Evolutionary conservation across 1,140 invertebrate species (phyloP).

Genomic region (Amphibalanus amphitrite): DNA sequence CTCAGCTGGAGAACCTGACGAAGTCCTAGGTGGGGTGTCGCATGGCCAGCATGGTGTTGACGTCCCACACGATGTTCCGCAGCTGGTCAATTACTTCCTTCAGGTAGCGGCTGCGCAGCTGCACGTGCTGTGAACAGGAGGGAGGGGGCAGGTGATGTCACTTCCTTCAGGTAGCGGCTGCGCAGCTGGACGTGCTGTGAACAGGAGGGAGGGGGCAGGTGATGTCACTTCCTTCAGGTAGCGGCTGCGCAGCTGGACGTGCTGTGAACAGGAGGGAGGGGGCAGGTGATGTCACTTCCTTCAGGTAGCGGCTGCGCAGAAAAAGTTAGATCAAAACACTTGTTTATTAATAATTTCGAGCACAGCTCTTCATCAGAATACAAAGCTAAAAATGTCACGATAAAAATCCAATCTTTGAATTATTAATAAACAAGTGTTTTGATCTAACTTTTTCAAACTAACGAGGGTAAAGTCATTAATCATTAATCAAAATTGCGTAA

Average conservation of each 20-base stretch:
- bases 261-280: conserved; percentile 30
- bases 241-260: conserved; percentile 68
- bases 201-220: no score
- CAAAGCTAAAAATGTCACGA: no score
- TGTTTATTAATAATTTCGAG: no score
- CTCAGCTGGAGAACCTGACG: not conserved
- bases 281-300: conserved; percentile 80
- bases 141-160: no score
- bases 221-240: conserved; percentile 76
- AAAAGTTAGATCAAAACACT: no score
- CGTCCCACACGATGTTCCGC: conserved; percentile 82
- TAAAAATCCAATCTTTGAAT: no score
- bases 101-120: conserved; percentile 71
- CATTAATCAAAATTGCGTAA: no score
- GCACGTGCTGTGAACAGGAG: conserved; percentile 43
- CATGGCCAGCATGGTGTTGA: conserved; percentile 91
- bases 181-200: conserved; percentile 60
- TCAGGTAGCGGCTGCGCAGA: conserved; percentile 40
- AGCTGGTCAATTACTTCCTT: conserved; percentile 86
- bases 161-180: conserved; percentile 80
- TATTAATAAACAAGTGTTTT: no score
- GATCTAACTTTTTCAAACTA: no score
- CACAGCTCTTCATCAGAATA: no score
- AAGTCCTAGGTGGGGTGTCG: not conserved
- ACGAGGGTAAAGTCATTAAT: no score